A percentile compares a stretch with the other conserved stretches of the same genome.
Evolutionary conservation across 2,113 vertebrate species (phyloP).

Genomic region (Bufo bufo): DNA sequence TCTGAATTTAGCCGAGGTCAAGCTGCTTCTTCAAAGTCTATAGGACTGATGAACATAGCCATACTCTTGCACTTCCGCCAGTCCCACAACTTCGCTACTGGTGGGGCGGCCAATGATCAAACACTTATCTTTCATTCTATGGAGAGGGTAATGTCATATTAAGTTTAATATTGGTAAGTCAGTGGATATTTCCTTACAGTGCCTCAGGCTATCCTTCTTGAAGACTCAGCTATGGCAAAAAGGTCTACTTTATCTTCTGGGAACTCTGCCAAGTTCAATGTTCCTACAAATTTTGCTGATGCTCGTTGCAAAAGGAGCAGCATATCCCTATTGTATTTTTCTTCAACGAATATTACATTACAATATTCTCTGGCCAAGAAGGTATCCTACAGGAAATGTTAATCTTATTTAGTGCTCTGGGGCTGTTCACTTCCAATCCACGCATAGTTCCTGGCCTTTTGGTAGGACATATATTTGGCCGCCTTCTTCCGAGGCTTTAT

Average conservation of each 20-base stretch:
- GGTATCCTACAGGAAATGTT: background rate
- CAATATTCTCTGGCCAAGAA: no score
- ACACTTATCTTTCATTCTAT: background rate
- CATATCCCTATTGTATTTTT: background rate
- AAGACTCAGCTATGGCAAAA: background rate
- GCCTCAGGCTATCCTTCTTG: background rate
- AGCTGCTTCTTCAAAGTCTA: no score
- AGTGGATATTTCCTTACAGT: background rate
- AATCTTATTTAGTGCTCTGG: background rate
- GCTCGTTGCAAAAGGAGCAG: background rate
- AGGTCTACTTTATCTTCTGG: background rate
- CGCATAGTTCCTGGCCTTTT: background rate
- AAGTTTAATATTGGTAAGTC: background rate
- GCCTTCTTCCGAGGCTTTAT: background rate
- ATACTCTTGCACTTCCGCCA: no score
- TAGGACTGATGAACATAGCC: no score
- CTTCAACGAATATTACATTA: background rate
- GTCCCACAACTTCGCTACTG: no score
- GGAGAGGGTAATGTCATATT: background rate
- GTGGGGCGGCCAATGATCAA: no score
- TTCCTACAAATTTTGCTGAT: background rate
- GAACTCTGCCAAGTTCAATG: background rate
- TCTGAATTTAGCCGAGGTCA: no score
- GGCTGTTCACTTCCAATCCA: background rate
- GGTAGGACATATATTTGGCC: slow-evolving; percentile 38